These are phyloP conservation scores for Megalonaias nervosa DNA, from an alignment of 1,140 invertebrate genomes.

Conservation along the genomic window DNA sequence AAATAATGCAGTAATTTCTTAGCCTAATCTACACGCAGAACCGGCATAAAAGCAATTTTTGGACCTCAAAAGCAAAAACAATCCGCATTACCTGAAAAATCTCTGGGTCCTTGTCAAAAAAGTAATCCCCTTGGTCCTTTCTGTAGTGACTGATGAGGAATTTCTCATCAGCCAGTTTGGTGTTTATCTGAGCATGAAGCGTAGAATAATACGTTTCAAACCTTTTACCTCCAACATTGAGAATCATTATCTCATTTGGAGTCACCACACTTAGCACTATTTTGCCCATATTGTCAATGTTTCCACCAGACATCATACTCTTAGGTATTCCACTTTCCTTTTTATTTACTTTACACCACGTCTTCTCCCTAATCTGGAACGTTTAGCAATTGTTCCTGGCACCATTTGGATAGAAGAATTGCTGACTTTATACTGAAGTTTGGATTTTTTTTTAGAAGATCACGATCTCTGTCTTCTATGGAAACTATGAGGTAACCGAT, in stretches of 20 bases:
- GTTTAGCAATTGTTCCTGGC: too few relatives aligned
- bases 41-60: too few relatives aligned
- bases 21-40: too few relatives aligned
- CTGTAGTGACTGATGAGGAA: constrained; percentile 62
- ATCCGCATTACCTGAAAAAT: constrained; percentile 54
- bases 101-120: constrained; percentile 65
- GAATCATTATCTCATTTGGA: constrained; percentile 49
- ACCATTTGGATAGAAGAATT: too few relatives aligned
- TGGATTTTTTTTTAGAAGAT: too few relatives aligned
- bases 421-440: too few relatives aligned
- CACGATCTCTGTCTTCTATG: too few relatives aligned
- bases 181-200: constrained; percentile 49
- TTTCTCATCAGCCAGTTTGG: constrained; percentile 52
- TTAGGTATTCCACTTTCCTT: constrained; percentile 15
- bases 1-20: too few relatives aligned
- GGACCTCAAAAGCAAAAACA: not conserved
- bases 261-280: constrained; percentile 18
- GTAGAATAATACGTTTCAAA: constrained; percentile 64
- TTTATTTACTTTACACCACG: too few relatives aligned
- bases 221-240: constrained; percentile 64
- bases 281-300: constrained; percentile 21
- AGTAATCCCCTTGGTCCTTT: constrained; percentile 80
- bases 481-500: too few relatives aligned
- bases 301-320: constrained; percentile 29
- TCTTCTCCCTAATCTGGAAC: too few relatives aligned